These are phyloP conservation scores for Gallinago media DNA, from an alignment of 2,113 vertebrate genomes.

Conservation along the genomic window DNA sequence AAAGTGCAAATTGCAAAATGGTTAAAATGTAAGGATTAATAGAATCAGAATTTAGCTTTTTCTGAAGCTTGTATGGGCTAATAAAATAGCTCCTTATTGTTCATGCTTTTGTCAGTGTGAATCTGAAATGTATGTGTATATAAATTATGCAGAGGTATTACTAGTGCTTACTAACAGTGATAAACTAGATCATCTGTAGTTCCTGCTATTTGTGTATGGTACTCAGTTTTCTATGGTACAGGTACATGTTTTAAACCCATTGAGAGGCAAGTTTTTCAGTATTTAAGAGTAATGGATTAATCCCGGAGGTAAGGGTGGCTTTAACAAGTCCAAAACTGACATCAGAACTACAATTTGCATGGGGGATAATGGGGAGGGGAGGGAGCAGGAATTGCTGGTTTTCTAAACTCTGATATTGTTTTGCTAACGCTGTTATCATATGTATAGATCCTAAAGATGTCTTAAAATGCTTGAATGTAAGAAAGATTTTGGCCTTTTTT, in stretches of 20 bases:
- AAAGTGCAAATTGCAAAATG: not conserved
- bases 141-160: not conserved
- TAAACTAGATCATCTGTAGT: not conserved
- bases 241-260: not conserved
- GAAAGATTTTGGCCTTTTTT: not conserved
- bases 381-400: not conserved
- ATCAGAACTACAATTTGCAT: not conserved
- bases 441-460: not conserved
- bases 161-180: not conserved
- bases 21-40: not conserved
- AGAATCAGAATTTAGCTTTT: not conserved
- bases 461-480: not conserved
- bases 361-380: not conserved
- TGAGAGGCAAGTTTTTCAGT: not conserved
- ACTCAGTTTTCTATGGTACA: not conserved
- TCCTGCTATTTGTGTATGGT: not conserved
- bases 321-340: not conserved
- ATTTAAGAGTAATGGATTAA: not conserved
- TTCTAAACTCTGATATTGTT: not conserved
- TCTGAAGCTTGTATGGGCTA: not conserved
- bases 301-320: not conserved
- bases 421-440: not conserved
- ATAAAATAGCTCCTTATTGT: not conserved
- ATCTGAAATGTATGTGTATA: not conserved
- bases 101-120: not conserved